Conservation (phyloP, 2,113 vertebrate species). For the Carassius gibelio region DNA sequence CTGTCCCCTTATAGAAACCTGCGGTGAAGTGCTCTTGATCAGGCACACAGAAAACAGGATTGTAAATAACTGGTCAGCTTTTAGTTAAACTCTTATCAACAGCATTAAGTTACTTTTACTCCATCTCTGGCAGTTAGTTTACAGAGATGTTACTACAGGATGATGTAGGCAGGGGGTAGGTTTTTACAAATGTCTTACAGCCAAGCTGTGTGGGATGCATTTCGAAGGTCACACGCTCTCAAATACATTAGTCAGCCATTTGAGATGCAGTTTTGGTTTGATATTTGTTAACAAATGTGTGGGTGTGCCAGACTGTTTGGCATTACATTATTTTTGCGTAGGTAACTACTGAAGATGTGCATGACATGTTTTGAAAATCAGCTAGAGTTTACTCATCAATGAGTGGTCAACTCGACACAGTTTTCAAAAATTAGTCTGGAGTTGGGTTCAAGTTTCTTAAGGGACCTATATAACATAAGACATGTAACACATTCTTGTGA, state of each 20-base stretch:
- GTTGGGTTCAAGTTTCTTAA: neutral
- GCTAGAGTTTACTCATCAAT: neutral
- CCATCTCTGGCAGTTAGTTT: neutral
- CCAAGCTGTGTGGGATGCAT: slow-evolving; percentile 19
- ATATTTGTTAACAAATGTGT: neutral
- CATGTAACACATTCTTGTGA: neutral
- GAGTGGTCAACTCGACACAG: neutral
- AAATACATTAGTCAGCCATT: slow-evolving; percentile 30
- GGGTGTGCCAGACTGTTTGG: neutral
- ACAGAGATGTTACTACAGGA: neutral
- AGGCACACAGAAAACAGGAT: neutral
- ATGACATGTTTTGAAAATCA: neutral
- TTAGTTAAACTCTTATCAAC: neutral
- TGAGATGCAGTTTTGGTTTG: slow-evolving; percentile 2
- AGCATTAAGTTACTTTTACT: neutral
- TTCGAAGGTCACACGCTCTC: slow-evolving; percentile 24
- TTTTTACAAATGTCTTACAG: neutral
- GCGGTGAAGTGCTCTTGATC: too few species aligned
- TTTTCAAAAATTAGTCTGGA: too few species aligned
- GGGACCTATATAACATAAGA: neutral
- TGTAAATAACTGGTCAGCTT: neutral
- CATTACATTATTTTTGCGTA: neutral
- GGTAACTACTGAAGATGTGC: neutral
- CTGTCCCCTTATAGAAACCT: neutral
- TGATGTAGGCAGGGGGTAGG: slow-evolving; percentile 2